Conservation (phyloP, 2,888 invertebrate genomes). For the Scelioninae gen. 1 region DNA sequence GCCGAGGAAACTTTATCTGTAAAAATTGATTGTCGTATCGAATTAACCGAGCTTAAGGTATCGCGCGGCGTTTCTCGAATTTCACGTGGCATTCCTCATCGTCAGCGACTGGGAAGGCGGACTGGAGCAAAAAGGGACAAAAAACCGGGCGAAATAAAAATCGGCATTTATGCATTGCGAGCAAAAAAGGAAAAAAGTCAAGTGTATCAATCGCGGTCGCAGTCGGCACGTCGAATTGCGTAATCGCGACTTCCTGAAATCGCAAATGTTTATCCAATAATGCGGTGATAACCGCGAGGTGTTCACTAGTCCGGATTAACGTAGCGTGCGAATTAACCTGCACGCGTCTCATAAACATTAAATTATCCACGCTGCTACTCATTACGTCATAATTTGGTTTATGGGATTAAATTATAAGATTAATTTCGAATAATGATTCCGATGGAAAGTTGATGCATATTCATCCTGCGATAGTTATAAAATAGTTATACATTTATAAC, state of each 20-base stretch:
- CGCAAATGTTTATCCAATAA: slow-evolving; percentile 53
- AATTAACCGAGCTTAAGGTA: slow-evolving; percentile 81
- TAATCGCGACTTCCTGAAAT: slow-evolving; percentile 60
- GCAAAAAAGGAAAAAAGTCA: background rate
- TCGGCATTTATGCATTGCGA: slow-evolving; percentile 11
- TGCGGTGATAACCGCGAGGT: slow-evolving; percentile 3
- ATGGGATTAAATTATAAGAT: slow-evolving; percentile 56
- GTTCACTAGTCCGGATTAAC: slow-evolving; percentile 31
- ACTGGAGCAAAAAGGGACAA: slow-evolving; percentile 16
- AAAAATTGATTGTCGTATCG: slow-evolving; percentile 80
- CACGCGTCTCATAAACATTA: slow-evolving; percentile 60
- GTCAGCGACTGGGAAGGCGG: slow-evolving; percentile 73
- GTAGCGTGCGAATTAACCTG: slow-evolving; percentile 61
- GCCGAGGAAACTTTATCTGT: slow-evolving; percentile 78
- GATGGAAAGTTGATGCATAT: slow-evolving; percentile 67
- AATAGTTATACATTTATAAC: slow-evolving; percentile 53
- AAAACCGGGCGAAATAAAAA: slow-evolving; percentile 18
- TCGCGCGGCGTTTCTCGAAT: slow-evolving; percentile 81
- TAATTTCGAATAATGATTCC: slow-evolving; percentile 53
- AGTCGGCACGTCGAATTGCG: slow-evolving; percentile 50
- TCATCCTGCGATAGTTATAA: slow-evolving; percentile 60
- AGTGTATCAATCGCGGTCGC: slow-evolving; percentile 43
- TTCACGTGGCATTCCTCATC: slow-evolving; percentile 79
- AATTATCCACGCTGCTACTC: slow-evolving; percentile 58
- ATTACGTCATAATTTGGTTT: slow-evolving; percentile 59